Evolutionary conservation across 1,140 invertebrate genomes (phyloP), one percentile per base, ranked within the genome.

Genomic region (Diorhabda elongata): DNA sequence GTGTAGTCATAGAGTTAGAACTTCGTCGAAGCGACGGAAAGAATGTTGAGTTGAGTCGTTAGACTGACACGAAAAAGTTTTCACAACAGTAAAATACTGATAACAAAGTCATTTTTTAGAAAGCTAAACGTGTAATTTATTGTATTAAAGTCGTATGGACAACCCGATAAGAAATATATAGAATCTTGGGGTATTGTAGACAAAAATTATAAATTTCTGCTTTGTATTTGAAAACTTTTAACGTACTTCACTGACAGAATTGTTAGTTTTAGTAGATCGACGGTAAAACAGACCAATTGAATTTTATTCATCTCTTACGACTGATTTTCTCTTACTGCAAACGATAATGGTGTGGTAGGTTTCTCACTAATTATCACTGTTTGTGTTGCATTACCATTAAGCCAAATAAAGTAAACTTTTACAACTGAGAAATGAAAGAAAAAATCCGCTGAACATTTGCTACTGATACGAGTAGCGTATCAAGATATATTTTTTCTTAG

Each of bases 371-470:
- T 52, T 52, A 52, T 52, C 47, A 52, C 47, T 52, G n/a, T 52
- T n/a, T 52, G 47, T 52, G 47, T 52, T 52, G 6, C 47, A 52
- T 52, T 52, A 52, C 47, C 47, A 52, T 52, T 52, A 52, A 52
- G 47, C 47, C 47, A 52, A 52, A 52, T 52, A 52, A 52, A 52
- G 47, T 52, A 52, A 52, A 52, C 47, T 52, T 52, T 52, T 52
- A 52, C 47, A 52, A 52, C n/a, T 52, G n/a, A 52, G n/a, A 52
- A 52, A 52, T 8, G 47, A 52, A 6, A 8, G 6, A 52, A 52
- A 6, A 52, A 6, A 52, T 8, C 47, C n/a, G n/a, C 47, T n/a
- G 47, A 3, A n/a, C 47, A 2, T 52, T 52, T 4, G 47, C n/a
- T 52, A 52, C 47, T 6, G 47, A 52, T 52, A 26, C 26, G 26